These are phyloP conservation scores for Meles meles DNA, from an alignment of 2,113 vertebrate genomes.

Conservation along the genomic window DNA sequence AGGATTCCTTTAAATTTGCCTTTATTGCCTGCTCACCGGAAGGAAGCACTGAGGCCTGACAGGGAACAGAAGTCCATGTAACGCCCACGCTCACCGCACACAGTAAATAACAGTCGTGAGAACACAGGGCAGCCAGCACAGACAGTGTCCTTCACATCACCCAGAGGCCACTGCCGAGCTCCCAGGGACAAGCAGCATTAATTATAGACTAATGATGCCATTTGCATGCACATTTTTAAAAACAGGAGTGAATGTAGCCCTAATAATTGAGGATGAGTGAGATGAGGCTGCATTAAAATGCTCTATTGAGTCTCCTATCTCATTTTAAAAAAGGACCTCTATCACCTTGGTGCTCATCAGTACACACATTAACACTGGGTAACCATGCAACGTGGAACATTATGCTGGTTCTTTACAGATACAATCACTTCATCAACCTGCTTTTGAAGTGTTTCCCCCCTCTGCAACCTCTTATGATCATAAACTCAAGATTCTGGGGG, in stretches of 20 bases:
- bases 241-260: conserved; percentile 54
- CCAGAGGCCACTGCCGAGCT: conserved; percentile 41
- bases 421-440: background rate
- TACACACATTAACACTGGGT: conserved; percentile 36
- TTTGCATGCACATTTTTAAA: conserved; percentile 67
- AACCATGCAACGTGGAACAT: background rate
- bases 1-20: conserved; percentile 22
- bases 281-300: conserved; percentile 27
- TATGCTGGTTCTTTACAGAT: conserved; percentile 16
- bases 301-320: conserved; percentile 63
- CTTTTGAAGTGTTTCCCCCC: background rate
- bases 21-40: background rate
- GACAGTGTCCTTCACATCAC: conserved; percentile 58
- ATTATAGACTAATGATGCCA: conserved; percentile 72
- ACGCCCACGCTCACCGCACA: background rate
- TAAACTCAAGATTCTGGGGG: background rate
- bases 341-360: conserved; percentile 45
- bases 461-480: background rate
- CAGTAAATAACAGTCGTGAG: background rate
- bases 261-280: conserved; percentile 63
- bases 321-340: conserved; percentile 54
- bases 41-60: background rate
- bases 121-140: background rate
- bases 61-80: background rate
- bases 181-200: conserved; percentile 51